Evolutionary conservation across 2,113 vertebrate species (phyloP), one percentile per base, ranked within the genome.

Genomic region (Pseudolaguvia tuberculata): DNA sequence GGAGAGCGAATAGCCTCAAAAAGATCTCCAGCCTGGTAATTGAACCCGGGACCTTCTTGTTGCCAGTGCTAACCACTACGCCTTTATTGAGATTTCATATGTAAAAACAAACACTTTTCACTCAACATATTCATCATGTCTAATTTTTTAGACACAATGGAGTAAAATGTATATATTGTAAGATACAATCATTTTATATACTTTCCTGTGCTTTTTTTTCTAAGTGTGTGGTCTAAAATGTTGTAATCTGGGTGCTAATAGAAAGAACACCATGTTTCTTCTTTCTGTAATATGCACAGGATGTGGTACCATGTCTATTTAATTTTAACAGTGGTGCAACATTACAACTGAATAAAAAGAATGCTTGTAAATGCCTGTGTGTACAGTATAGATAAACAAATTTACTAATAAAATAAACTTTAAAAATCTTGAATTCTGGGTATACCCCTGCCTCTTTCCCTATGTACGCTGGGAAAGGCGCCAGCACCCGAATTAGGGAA

Each of bases 81-180:
- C n/a, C n/a, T 18, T 66, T 14, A 81, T 66, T 53, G 80, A 75
- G 62, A 81, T 79, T 81, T 75, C 71, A 69, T 77, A 68, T 79
- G 79, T 71, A 66, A 76, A 76, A 76, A 78, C 39, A 42, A 35
- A n/a, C n/a, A n/a, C n/a, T n/a, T n/a, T n/a, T n/a, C n/a, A n/a
- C n/a, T n/a, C n/a, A n/a, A n/a, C 56, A 70, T 50, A 23, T 78
- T 74, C 39, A 50, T 70, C 23, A 66, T 58, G 67, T 45, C n/a
- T 73, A 58, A 15, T 70, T 56, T 77, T 81, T 78, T 75, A 72
- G 79, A 75, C 51, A 80, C 73, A 47, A 57, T 39, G 51, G 58
- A 14, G 25, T 47, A 31, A 73, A 50, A 70, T 69, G 56, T 73
- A 77, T 70, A 77, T 55, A 65, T 51, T n/a, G 55, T 78, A 50